Evolutionary conservation across 1,140 invertebrate genomes (phyloP).

Genomic region (Heliothis subflexa): DNA sequence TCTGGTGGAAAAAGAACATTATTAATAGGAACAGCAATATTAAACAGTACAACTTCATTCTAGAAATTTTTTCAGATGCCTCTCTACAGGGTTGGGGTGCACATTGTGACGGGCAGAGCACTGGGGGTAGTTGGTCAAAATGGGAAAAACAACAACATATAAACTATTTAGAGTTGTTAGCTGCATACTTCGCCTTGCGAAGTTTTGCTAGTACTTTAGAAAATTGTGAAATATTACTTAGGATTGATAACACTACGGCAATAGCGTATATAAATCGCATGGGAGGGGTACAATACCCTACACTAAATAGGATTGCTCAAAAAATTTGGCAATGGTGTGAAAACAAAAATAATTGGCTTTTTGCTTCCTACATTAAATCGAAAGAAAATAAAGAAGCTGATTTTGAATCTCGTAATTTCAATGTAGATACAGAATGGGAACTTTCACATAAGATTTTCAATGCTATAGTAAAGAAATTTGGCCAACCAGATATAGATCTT

Average conservation of each 20-base stretch:
- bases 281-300: not conserved
- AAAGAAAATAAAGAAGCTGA: too few species aligned
- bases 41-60: too few species aligned
- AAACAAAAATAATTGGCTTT: not conserved
- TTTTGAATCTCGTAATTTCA: not conserved
- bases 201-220: not conserved
- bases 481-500: not conserved
- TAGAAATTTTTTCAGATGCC: not conserved
- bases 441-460: not conserved
- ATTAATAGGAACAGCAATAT: too few species aligned
- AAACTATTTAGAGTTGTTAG: not conserved
- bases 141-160: not conserved
- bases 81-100: not conserved
- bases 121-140: not conserved
- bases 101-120: not conserved
- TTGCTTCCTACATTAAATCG: too few species aligned
- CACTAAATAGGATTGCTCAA: not conserved
- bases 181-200: not conserved
- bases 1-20: too few species aligned
- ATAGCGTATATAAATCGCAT: not conserved
- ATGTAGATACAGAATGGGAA: not conserved
- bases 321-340: not conserved
- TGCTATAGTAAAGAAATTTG: not conserved
- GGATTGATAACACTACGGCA: not conserved
- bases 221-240: not conserved